Evolutionary conservation across 2,113 vertebrate genomes (phyloP).

Genomic region (Telmatochromis bifrenatus): DNA sequence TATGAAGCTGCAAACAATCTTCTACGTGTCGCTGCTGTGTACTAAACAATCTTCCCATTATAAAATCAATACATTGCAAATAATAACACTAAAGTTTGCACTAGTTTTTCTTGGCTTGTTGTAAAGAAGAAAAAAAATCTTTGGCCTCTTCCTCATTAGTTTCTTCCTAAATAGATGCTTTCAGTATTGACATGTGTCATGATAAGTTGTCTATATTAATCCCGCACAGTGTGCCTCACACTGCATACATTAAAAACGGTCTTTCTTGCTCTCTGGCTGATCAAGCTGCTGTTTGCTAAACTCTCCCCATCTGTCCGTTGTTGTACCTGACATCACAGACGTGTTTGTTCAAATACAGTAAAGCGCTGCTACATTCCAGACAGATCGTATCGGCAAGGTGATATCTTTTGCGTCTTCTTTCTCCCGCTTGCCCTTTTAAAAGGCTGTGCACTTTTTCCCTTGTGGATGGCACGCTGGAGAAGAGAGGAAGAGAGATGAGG

Average conservation of each 20-base stretch:
- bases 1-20: not conserved
- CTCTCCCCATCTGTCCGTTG: slow-evolving; percentile 3
- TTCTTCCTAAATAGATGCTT: not conserved
- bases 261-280: slow-evolving; percentile 11
- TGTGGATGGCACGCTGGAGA: not conserved
- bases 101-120: not conserved
- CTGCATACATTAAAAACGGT: slow-evolving; percentile 8
- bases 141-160: not conserved
- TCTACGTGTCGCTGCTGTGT: not conserved
- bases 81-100: not conserved
- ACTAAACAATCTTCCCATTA: not conserved
- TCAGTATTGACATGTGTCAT: not conserved
- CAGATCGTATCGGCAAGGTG: slow-evolving; percentile 63
- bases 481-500: not conserved
- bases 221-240: not conserved
- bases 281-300: not conserved
- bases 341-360: slow-evolving; percentile 62
- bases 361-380: slow-evolving; percentile 63
- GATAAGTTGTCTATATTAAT: not conserved
- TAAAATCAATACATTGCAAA: not conserved
- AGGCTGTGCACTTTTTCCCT: not conserved
- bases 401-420: slow-evolving; percentile 15
- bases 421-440: not conserved
- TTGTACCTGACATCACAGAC: slow-evolving; percentile 59
- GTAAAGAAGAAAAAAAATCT: not conserved